Base-by-base conservation (phyloP, 1,140 invertebrate species). In the Chrysomallon squamiferum region DNA sequence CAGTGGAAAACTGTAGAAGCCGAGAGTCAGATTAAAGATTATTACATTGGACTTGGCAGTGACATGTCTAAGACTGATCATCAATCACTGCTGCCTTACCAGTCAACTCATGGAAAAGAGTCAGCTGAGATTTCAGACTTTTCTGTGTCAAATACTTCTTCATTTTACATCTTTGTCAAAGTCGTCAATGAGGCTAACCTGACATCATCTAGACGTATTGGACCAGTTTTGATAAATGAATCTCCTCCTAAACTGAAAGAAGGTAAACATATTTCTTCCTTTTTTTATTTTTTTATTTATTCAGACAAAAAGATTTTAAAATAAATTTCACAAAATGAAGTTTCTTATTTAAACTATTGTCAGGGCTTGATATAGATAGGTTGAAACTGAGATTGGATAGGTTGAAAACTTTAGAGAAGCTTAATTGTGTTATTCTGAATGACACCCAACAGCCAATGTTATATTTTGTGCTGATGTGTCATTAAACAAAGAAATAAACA, bases 151-250 rank as follows among this genome's bases (percentile, higher is more conserved):
- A 33, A 60, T 7, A 68, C 66, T 1, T 45, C 50, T 22, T 30
- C 33, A n/a, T 68, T 75, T 47, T 75, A 69, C 59, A 25, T 70
- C 13, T 62, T 72, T 38, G 35, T 78, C 3, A 64, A 62, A 41
- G 58, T 59, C 11, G 32, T 62, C 7, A 78, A 67, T 64, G 76
- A 72, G 59, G 72, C 76, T 33, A 63, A 63, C 3, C 41, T 73
- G 18, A 33, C 61, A 57, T 63, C 54, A 1, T 41, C 47, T n/a
- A 25, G 60, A 13, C 32, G 41, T 7, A 27, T 73, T 59, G 75
- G 72, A 4, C 75, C 75, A 15, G 20, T 77, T 9, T 22, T 74
- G 18, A 72, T 74, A 13, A 72, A 77, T 47, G 66, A 74, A 50
- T 72, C 75, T 2, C 64, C 72, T 0, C 75, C 75, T 5, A 18